Conservation (phyloP, 2,888 invertebrate species). For the Morpho achilles region DNA sequence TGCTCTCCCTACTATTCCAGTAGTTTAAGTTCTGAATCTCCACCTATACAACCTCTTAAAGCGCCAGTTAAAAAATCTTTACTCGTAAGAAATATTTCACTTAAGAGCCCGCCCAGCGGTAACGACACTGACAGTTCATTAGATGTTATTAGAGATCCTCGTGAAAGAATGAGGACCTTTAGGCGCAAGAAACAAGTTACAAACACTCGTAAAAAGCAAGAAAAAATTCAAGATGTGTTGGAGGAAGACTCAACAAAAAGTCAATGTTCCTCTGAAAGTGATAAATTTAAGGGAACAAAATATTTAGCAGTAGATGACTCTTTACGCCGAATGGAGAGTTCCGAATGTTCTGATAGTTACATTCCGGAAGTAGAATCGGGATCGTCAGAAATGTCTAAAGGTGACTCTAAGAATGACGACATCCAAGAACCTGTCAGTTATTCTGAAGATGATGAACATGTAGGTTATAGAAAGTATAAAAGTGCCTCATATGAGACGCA, state of each 20-base stretch:
- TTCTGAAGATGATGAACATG: constrained; percentile 79
- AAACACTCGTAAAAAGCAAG: constrained; percentile 76
- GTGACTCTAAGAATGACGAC: constrained; percentile 66
- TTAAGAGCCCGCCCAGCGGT: constrained; percentile 86
- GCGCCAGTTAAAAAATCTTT: constrained; percentile 82
- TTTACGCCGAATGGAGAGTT: constrained; percentile 79
- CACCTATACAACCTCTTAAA: constrained; percentile 83
- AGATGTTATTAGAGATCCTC: constrained; percentile 83
- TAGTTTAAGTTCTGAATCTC: constrained; percentile 86
- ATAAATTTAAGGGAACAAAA: constrained; percentile 58
- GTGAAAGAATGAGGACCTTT: constrained; percentile 83
- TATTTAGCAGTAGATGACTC: constrained; percentile 64
- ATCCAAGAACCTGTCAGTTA: constrained; percentile 60
- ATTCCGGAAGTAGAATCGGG: constrained; percentile 82
- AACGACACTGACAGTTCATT: constrained; percentile 87
- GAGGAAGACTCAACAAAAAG: constrained; percentile 75
- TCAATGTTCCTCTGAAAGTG: constrained; percentile 74
- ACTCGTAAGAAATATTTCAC: constrained; percentile 78
- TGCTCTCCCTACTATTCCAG: constrained; percentile 88
- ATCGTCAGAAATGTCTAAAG: constrained; percentile 80
- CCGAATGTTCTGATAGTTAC: constrained; percentile 84
- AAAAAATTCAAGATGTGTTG: constrained; percentile 76
- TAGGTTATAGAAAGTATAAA: constrained; percentile 67
- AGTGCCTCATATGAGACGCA: constrained; percentile 60
- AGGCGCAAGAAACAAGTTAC: constrained; percentile 82